Base-by-base conservation (phyloP, 2,113 vertebrate genomes). In the Origma solitaria region DNA sequence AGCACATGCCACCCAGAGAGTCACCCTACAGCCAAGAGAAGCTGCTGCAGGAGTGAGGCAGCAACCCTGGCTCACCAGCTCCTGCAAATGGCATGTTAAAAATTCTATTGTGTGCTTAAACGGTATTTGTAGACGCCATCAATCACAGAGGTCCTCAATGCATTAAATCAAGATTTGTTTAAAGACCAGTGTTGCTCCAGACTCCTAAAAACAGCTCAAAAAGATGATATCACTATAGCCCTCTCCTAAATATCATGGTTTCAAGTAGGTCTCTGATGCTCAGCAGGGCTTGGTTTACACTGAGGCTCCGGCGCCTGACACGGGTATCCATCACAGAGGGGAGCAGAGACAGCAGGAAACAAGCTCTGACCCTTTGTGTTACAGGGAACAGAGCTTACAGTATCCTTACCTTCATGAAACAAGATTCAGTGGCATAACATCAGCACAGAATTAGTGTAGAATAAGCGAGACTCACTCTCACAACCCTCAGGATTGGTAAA, bases 121-220 rank as follows among this genome's bases (percentile, higher is more conserved):
- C 24, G 3, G 51, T 72, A 90, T 95, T 95, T 94, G 87, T 82
- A 94, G 87, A 51, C 56, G 68, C 30, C n/a, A 92, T 90, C 76
- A 72, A 42, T 91, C 88, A 90, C 71, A 72, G 47, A 76, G 64
- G 42, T 33, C 62, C 66, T 90, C 66, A 73, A 62, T 1, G 13
- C 62, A 40, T 93, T 66, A 77, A 86, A 65, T 6, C 0, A 2
- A 82, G 90, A 38, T 62, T 53, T 1, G 0, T 27, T 85, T 54
- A 69, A 82, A 95, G 65, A 76, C 8, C 30, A 19, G 54, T 7
- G 15, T 37, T 82, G 58, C 70, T 68, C 66, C 30, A 84, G 70
- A 35, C 37, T 85, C 62, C 71, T 58, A 47, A 82, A 90, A 91
- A 70, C 69, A 82, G 69, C 83, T 86, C 68, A 64, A 70, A 80